Base-by-base conservation (phyloP, 2,888 invertebrate genomes). In the Cryptophagus acutangulus region DNA sequence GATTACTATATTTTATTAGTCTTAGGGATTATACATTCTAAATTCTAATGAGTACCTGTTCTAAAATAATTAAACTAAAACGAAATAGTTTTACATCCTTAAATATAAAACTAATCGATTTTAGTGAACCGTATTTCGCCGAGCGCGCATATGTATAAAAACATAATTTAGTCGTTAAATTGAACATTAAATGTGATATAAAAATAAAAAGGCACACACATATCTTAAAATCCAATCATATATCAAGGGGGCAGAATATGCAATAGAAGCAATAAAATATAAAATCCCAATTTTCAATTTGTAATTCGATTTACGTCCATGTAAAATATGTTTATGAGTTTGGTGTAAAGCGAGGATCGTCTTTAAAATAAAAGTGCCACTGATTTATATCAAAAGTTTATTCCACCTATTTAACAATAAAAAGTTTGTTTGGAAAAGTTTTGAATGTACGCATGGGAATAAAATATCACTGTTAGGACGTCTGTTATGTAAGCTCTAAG, bases 321-420 rank as follows among this genome's bases (percentile, higher is more conserved):
- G 47, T 47, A 47, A 45, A 47, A 47, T 44, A 47, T 44, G 44
- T 46, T 46, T 40, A 45, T 45, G 24, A 20, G 45, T 43, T 40
- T 39, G 40, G 31, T 38, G 43, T 39, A 38, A 38, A 39, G 41
- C 43, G 43, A 26, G 43, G 40, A 40, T 44, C 41, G 47, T 44
- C 41, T 41, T 47, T 40, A 44, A 47, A 47, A 47, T 43, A 41
- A 45, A 45, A 44, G 15, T 29, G 40, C 33, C 26, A 38, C 31
- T 47, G 47, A 47, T 47, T 47, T 47, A 47, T 46, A 43, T 33
- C 46, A 35, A 43, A 46, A 46, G 43, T 46, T 46, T 39, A 40
- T 46, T 40, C 46, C 29, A 46, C 28, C 43, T 38, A 46, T 46
- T 46, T 43, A 41, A 46, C 46, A 46, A 46, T 43, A 46, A 46